Evolutionary conservation across 2,888 invertebrate genomes (phyloP).

Genomic region (Hypsopygia costalis): DNA sequence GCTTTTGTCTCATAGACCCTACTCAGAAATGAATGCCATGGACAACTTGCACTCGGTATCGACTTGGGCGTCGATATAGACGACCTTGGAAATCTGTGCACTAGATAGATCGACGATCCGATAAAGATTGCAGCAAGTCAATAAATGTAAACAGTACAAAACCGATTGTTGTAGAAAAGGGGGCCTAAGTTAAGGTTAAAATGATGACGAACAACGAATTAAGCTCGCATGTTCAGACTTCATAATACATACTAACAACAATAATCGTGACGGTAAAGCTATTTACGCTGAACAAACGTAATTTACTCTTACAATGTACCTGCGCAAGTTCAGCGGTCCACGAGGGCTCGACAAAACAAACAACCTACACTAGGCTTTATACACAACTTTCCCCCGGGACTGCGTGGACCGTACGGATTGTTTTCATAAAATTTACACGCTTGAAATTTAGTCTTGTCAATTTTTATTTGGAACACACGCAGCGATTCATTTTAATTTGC

Average conservation of each 20-base stretch:
- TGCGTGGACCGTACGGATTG: slow-evolving; percentile 22
- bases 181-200: background rate
- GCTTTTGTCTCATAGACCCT: no score
- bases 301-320: slow-evolving; percentile 58
- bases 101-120: no score
- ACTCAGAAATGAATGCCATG: no score
- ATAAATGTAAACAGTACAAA: no score
- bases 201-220: slow-evolving; percentile 24
- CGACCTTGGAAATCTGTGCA: no score
- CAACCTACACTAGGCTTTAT: background rate
- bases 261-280: slow-evolving; percentile 22
- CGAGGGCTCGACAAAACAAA: slow-evolving; percentile 1
- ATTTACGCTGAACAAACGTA: slow-evolving; percentile 53
- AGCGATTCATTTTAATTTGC: slow-evolving; percentile 22
- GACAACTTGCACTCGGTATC: no score
- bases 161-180: no score
- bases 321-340: slow-evolving; percentile 38
- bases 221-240: slow-evolving; percentile 18
- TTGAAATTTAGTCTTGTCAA: slow-evolving; percentile 23
- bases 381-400: background rate
- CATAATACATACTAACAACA: slow-evolving; percentile 19
- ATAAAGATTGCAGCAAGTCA: no score
- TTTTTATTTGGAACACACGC: slow-evolving; percentile 5
- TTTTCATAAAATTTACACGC: slow-evolving; percentile 41
- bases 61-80: no score